Conservation (phyloP, 92 coral and sea anemone genomes). For the Meandrina meandrites region DNA sequence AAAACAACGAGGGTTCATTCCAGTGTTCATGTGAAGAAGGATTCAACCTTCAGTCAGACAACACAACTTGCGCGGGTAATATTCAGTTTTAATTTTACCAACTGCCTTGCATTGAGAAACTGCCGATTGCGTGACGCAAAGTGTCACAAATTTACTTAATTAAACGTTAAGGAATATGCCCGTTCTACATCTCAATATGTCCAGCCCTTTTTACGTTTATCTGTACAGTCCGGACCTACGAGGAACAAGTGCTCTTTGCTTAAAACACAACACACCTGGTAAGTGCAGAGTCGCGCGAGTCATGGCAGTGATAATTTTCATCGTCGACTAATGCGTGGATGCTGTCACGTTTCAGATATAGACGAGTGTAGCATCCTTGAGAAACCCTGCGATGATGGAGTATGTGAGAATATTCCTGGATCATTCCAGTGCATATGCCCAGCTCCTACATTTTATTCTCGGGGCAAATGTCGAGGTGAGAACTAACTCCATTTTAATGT, state of each 20-base stretch:
- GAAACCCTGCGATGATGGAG: not conserved
- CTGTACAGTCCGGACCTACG: too few species aligned
- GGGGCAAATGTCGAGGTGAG: slow-evolving; percentile 30
- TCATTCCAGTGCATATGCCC: slow-evolving; percentile 35
- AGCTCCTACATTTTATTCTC: not conserved
- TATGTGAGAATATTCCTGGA: slow-evolving; percentile 26
- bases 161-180: too few species aligned
- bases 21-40: slow-evolving; percentile 66
- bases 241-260: not conserved
- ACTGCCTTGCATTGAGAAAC: not conserved
- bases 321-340: not conserved
- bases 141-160: too few species aligned
- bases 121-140: not conserved
- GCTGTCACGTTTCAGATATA: slow-evolving; percentile 14
- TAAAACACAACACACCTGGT: not conserved
- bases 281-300: not conserved
- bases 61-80: slow-evolving; percentile 53
- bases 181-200: too few species aligned
- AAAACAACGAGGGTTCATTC: slow-evolving; percentile 61
- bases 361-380: slow-evolving; percentile 10
- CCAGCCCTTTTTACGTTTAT: not conserved
- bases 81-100: not conserved
- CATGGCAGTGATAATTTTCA: not conserved
- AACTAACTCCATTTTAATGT: too few species aligned
- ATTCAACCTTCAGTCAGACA: slow-evolving; percentile 51